Conservation (phyloP, 2,888 invertebrate species). For the Adelognathus sp. region DNA sequence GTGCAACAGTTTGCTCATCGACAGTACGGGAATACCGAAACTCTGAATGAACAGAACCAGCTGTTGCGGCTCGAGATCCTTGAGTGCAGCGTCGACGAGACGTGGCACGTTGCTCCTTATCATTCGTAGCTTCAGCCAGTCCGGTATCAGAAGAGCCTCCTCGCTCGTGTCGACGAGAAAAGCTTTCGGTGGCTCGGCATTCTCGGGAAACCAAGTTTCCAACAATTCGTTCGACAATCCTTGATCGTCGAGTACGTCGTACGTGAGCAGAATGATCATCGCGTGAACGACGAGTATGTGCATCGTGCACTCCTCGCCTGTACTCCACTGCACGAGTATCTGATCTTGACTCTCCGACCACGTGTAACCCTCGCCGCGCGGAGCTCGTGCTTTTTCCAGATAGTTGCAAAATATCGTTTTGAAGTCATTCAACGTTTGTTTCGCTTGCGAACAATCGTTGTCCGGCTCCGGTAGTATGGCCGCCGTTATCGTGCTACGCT, state of each 20-base stretch:
- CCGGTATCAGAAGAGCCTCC: slow-evolving; percentile 92
- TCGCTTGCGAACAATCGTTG: slow-evolving; percentile 76
- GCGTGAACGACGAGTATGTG: slow-evolving; percentile 92
- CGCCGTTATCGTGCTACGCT: slow-evolving; percentile 92
- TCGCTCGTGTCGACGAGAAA: slow-evolving; percentile 91
- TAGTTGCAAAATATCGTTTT: slow-evolving; percentile 89
- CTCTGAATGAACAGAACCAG: slow-evolving; percentile 96
- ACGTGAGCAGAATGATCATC: slow-evolving; percentile 91
- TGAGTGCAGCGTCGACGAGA: slow-evolving; percentile 92
- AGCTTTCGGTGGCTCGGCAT: slow-evolving; percentile 89
- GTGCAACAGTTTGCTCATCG: slow-evolving; percentile 91
- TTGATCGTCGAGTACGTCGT: slow-evolving; percentile 83
- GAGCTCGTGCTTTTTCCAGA: slow-evolving; percentile 87
- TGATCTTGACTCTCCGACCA: slow-evolving; percentile 89
- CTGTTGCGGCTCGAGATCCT: slow-evolving; percentile 93
- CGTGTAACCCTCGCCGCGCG: slow-evolving; percentile 84
- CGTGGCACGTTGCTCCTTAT: slow-evolving; percentile 90
- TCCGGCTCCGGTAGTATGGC: slow-evolving; percentile 88
- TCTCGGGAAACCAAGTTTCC: slow-evolving; percentile 93
- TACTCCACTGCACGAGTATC: slow-evolving; percentile 89
- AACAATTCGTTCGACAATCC: slow-evolving; percentile 84
- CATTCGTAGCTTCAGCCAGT: slow-evolving; percentile 96
- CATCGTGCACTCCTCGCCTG: slow-evolving; percentile 88
- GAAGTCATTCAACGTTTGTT: slow-evolving; percentile 87
- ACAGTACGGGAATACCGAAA: slow-evolving; percentile 95